A percentile compares a stretch with the other conserved stretches of the same genome.
phyloP scores from a whole-genome alignment of 2,888 invertebrate species.

The Nomada hirtipes region DNA sequence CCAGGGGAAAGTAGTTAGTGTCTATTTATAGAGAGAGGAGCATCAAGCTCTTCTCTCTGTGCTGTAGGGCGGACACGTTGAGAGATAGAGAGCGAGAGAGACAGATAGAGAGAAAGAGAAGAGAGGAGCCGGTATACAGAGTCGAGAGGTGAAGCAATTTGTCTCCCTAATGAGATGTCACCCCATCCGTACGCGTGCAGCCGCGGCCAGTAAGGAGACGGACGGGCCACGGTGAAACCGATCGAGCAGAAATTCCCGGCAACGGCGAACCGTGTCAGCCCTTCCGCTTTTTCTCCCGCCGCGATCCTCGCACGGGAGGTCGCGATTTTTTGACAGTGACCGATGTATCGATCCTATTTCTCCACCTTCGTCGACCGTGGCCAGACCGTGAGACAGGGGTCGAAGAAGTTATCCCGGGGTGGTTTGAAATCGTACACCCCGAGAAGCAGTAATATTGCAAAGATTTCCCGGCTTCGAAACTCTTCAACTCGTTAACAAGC shows the following conservation, averaged over 20 bases:
- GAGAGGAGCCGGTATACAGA: slow-evolving; percentile 53
- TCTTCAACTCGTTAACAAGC: no score
- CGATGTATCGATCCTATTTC: slow-evolving; percentile 35
- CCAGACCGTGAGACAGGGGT: no score
- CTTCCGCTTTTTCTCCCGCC: slow-evolving; percentile 32
- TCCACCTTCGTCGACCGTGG: background rate
- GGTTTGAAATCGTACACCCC: background rate
- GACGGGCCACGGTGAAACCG: slow-evolving; percentile 68
- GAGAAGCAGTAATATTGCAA: no score
- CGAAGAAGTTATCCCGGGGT: background rate
- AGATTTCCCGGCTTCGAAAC: no score
- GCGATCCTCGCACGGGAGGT: slow-evolving; percentile 7
- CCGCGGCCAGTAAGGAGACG: slow-evolving; percentile 70
- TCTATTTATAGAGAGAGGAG: slow-evolving; percentile 72
- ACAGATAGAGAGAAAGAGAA: slow-evolving; percentile 2
- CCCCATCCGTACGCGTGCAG: slow-evolving; percentile 76
- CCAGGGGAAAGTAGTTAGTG: slow-evolving; percentile 59
- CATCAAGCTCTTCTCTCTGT: slow-evolving; percentile 48
- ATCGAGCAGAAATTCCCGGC: slow-evolving; percentile 71
- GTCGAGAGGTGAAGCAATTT: slow-evolving; percentile 83
- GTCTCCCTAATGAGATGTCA: slow-evolving; percentile 84
- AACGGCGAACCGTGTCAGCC: slow-evolving; percentile 24
- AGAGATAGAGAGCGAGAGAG: slow-evolving; percentile 20
- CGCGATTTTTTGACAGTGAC: slow-evolving; percentile 53
- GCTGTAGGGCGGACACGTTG: slow-evolving; percentile 26